phyloP scores from a whole-genome alignment of 2,888 invertebrate genomes.

The Phyllotreta cruciferae region DNA sequence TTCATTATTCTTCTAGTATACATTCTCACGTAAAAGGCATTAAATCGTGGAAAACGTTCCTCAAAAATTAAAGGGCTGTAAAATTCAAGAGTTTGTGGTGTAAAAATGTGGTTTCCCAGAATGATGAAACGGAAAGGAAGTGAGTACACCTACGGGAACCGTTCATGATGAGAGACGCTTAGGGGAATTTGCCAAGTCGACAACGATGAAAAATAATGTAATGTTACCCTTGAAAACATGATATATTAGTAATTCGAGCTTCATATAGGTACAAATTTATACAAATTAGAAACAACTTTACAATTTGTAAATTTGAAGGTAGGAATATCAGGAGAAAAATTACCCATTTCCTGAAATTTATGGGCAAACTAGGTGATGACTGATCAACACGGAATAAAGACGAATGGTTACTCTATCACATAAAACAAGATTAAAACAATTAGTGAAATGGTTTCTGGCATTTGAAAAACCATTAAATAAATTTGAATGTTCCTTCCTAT shows the following conservation, averaged over 20 bases:
- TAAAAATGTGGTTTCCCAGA: slow-evolving; percentile 51
- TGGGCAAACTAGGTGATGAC: slow-evolving; percentile 3
- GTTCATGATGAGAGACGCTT: slow-evolving; percentile 39
- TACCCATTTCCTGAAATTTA: not conserved
- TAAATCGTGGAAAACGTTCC: slow-evolving; percentile 34
- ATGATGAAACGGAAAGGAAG: slow-evolving; percentile 48
- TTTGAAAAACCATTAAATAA: slow-evolving; percentile 11
- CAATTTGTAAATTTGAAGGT: not conserved
- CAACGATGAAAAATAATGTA: slow-evolving; percentile 38
- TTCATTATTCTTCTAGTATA: slow-evolving; percentile 28
- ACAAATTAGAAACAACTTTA: not conserved
- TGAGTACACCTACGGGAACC: slow-evolving; percentile 49
- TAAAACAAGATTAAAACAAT: slow-evolving; percentile 8
- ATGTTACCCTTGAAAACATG: slow-evolving; percentile 13
- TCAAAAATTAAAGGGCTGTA: slow-evolving; percentile 49
- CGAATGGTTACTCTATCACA: slow-evolving; percentile 5
- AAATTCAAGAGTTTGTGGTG: slow-evolving; percentile 49
- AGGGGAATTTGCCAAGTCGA: slow-evolving; percentile 29
- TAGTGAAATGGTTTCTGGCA: slow-evolving; percentile 1
- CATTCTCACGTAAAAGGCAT: slow-evolving; percentile 34
- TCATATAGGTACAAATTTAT: too few species aligned
- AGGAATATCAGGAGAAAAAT: slow-evolving; percentile 6
- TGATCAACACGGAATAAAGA: slow-evolving; percentile 10
- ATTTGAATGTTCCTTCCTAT: not conserved
- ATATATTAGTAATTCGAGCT: not conserved